Evolutionary conservation across 2,797 vertebrate genomes (phyloP).

Genomic region (Myotis myotis): DNA sequence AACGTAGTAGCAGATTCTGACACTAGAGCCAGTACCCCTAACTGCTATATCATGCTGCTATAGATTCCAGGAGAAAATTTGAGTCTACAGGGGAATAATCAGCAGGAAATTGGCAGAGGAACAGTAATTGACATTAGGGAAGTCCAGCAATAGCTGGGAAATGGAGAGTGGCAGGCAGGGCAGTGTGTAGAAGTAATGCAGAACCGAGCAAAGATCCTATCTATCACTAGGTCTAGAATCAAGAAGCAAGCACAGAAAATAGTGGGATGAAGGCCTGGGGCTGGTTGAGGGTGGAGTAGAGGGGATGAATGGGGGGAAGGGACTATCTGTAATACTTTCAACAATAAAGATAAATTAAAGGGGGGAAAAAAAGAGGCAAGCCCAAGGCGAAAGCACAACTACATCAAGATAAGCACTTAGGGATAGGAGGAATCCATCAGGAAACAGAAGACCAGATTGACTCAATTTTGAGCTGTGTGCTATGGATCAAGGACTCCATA

Average conservation of each 20-base stretch:
- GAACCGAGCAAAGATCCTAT: not conserved
- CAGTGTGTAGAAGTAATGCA: not conserved
- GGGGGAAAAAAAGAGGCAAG: not conserved
- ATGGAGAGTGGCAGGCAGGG: not conserved
- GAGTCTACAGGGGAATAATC: not conserved
- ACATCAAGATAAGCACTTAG: not conserved
- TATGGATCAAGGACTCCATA: not conserved
- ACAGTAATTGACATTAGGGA: not conserved
- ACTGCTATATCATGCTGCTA: not conserved
- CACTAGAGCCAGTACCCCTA: not conserved
- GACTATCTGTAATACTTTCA: not conserved
- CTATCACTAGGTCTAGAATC: not conserved
- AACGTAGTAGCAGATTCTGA: conserved; percentile 8
- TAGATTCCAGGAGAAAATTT: not conserved
- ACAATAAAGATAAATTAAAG: not conserved
- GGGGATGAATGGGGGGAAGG: not conserved
- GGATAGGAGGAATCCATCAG: not conserved
- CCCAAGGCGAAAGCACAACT: not conserved
- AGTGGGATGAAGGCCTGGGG: no score
- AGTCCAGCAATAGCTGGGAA: not conserved
- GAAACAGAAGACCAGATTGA: not conserved
- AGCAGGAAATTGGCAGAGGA: not conserved
- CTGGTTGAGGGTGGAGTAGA: not conserved
- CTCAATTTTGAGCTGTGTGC: not conserved
- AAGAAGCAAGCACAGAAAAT: not conserved